Evolutionary conservation across 2,888 invertebrate species (phyloP).

Genomic region (Nasonia oneida): DNA sequence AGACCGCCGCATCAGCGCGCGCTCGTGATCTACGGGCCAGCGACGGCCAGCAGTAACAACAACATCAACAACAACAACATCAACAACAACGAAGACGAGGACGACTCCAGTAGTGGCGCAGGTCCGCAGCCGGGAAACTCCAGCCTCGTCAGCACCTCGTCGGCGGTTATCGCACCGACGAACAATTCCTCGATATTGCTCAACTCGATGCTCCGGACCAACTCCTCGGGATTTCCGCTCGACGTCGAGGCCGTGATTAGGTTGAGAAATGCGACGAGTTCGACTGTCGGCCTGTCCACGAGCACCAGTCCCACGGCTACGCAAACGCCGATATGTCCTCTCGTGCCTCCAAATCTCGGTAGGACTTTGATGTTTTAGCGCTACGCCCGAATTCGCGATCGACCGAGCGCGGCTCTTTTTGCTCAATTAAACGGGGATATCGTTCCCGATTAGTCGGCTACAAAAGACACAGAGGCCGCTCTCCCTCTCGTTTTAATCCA

Average conservation of each 20-base stretch:
- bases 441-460: slow-evolving; percentile 2
- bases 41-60: slow-evolving; percentile 63
- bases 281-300: not conserved
- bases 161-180: not conserved
- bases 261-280: slow-evolving; percentile 9
- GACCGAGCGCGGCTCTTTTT: not conserved
- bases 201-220: not conserved
- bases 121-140: slow-evolving; percentile 17
- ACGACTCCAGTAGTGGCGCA: not conserved
- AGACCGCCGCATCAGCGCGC: slow-evolving; percentile 72
- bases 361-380: slow-evolving; percentile 65
- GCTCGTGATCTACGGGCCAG: slow-evolving; percentile 76
- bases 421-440: not conserved
- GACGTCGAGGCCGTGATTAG: not conserved
- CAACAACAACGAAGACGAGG: not conserved
- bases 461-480: not conserved
- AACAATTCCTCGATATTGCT: not conserved
- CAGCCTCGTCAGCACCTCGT: slow-evolving; percentile 8
- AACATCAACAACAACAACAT: not conserved
- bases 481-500: not conserved
- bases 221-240: slow-evolving; percentile 36
- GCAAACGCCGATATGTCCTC: slow-evolving; percentile 80
- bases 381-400: not conserved
- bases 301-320: slow-evolving; percentile 57
- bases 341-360: slow-evolving; percentile 85